phyloP scores from a whole-genome alignment of 2,797 vertebrate genomes.

The Sebastolobus altivelis region DNA sequence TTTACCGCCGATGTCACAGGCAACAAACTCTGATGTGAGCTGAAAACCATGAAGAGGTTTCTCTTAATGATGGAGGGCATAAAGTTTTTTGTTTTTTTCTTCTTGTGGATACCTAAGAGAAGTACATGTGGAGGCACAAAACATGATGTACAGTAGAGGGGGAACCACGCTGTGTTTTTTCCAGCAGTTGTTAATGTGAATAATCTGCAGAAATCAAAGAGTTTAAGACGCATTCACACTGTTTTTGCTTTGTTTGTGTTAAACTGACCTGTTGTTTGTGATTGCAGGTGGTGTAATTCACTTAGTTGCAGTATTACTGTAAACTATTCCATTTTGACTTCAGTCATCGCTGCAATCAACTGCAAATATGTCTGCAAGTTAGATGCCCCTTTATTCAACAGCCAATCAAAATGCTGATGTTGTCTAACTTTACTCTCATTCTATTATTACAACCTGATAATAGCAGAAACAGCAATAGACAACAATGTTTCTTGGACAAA shows the following conservation, averaged over 20 bases:
- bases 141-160: constrained; percentile 29
- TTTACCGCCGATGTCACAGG: constrained; percentile 61
- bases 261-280: too few relatives aligned
- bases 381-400: not conserved
- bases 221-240: not conserved
- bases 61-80: constrained; percentile 52
- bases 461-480: not conserved
- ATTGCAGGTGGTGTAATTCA: not conserved
- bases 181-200: constrained; percentile 17
- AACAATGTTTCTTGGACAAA: not conserved
- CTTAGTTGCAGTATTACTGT: not conserved
- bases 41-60: constrained; percentile 63
- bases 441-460: not conserved
- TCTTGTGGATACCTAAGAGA: constrained; percentile 34
- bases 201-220: not conserved
- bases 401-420: not conserved
- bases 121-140: constrained; percentile 12
- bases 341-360: not conserved
- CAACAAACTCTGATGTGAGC: constrained; percentile 62
- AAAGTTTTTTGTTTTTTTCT: not conserved
- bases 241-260: not conserved
- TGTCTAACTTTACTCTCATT: not conserved
- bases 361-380: not conserved
- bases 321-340: not conserved
- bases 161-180: not conserved